Base-by-base conservation (phyloP, 1,140 invertebrate species). In the Aphelenchoides avenae region DNA sequence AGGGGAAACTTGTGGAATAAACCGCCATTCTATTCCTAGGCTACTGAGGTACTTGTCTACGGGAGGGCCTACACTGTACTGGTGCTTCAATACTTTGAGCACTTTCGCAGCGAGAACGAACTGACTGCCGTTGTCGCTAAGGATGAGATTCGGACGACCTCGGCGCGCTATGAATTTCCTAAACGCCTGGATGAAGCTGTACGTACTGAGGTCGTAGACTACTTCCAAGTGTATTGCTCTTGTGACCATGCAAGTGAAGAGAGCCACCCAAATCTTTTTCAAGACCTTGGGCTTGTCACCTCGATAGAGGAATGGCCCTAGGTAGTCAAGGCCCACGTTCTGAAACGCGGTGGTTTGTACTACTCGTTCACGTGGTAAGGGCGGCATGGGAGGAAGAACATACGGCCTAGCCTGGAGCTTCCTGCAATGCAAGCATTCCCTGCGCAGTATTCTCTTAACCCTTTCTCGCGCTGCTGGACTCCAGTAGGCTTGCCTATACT, bases 191-290 rank as follows among this genome's bases (percentile, higher is more conserved):
- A 77, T 42, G 36, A 72, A 75, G 4, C 34, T 56, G 34, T 73
- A 58, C 24, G 77, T 61, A 3, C 52, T 60, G 13, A 79, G 43
- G 53, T 71, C 66, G 24, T 20, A 43, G 0, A 79, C 69, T 1
- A 77, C 49, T 46, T 80, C 78, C 20, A 81, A 20, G 52, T 82
- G 79, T 1, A 81, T 62, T 0, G 79, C 79, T 49, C 79, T 64
- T 70, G 76, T 42, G 49, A 69, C 36, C 63, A 71, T 49, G 46
- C 76, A 80, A 2, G 78, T 81, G 42, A 78, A 79, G 6, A 82
- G 2, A 7, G 60, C 59, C 5, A 80, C 66, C 39, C 71, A 79
- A 1, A 53, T 49, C 58, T 80, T 80, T n/a, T 15, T 18, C 0
- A 24, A 1, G n/a, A n/a, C n/a, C n/a, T n/a, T n/a, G n/a, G n/a